Base-by-base conservation (phyloP, 64 coral and sea anemone species). In the Pachyseris speciosa region DNA sequence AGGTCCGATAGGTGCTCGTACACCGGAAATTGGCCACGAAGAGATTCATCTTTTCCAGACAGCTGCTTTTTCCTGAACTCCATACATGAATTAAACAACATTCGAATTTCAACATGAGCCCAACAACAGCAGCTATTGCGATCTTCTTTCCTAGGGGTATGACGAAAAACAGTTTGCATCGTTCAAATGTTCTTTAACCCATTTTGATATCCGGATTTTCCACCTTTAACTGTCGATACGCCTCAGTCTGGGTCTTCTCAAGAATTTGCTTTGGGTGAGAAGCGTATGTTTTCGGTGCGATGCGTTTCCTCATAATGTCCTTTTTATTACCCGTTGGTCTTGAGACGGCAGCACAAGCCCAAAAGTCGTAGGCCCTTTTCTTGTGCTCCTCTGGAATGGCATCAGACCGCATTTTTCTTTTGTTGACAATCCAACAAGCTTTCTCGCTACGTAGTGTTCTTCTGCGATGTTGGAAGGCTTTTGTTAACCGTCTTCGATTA, bases 211-310 rank as follows among this genome's bases (percentile, higher is more conserved):
- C 39, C 9, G 79, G 80, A 44, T 85, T 32, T 1, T 69, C 33
- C 20, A 8, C 3, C 55, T 92, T 84, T 40, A 92, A 92, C 28
- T 84, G 29, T 6, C 13, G 47, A 31, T 36, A 84, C 5, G 34
- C 68, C n/a, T 92, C 89, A 8, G 89, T 92, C 76, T 92, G 79
- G 5, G 80, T 92, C 50, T 84, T 84, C 37, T 84, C 68, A 22
- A 92, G 40, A 13, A 92, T 74, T 42, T 92, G 80, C 47, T 84
- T 92, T 49, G 38, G 30, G 48, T 92, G 78, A 2, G 11, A 22
- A 2, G 74, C 27, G 61, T 68, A 92, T 0, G 60, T 41, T 17
- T 81, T 48, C 22, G 37, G 61, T 12, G 22, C 75, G 15, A 70
- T 27, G 1, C 37, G 22, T 69, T 67, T 70, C 24, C 65, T 51